Base-by-base conservation (phyloP, 2,113 vertebrate species). In the Microtus montanus region DNA sequence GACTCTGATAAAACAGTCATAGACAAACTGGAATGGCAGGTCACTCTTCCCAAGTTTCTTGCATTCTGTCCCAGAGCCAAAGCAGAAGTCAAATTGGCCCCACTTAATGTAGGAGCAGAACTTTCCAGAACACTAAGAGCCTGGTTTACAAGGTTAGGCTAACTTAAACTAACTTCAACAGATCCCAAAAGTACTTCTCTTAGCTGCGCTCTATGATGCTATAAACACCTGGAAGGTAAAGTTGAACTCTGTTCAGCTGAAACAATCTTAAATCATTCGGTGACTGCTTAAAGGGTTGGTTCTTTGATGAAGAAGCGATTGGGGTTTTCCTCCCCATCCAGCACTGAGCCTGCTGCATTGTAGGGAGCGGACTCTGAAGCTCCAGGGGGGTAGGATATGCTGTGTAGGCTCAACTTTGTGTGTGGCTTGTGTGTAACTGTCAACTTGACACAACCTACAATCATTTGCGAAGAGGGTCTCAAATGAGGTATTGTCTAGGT, bases 361-460 rank as follows among this genome's bases (percentile, higher is more conserved):
- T 2, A n/a, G 33, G 44, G 24, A 54, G 28, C 12, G 49, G 70
- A 24, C 20, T 63, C n/a, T 20, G 54, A 54, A 71, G 14, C 8
- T 2, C 3, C 5, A 12, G 5, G 6, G 3, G 2, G 5, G 44
- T 5, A 4, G 1, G 5, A 30, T 10, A 38, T 17, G 7, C 38
- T 33, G 2, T 22, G 20, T 41, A 41, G 24, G 24, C 22, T 63
- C 14, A 63, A 63, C n/a, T 3, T n/a, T 44, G 44, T 63, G n/a
- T 38, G n/a, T 1, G 28, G 54, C 54, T 63, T 41, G 24, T 33
- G 9, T 20, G 63, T 61, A 63, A 41, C n/a, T 35, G 63, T 83
- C 41, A 24, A 47, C 41, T 66, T 85, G 30, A 66, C 14, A 30
- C 26, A 83, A 63, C 38, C 24, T 85, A 47, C 61, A 47, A 64